Conservation (phyloP, 2,797 vertebrate species). For the Macroramphosus scolopax region DNA sequence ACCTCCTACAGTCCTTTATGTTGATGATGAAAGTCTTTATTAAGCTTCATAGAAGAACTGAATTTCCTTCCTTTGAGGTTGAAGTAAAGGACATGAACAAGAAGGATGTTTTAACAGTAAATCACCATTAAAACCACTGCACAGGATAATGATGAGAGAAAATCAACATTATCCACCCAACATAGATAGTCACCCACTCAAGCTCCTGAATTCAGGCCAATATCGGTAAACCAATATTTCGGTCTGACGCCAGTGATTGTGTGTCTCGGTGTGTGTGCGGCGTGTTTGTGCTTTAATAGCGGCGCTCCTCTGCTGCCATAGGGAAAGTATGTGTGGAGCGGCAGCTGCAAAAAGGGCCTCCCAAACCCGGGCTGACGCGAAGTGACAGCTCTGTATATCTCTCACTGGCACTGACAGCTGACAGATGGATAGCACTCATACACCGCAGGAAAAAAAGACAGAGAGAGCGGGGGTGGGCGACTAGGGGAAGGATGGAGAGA, state of each 20-base stretch:
- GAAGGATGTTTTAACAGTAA: too few species aligned
- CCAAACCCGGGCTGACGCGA: conserved; percentile 87
- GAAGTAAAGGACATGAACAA: too few species aligned
- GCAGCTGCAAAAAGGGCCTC: conserved; percentile 91
- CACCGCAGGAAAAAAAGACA: conserved; percentile 81
- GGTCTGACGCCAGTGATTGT: conserved; percentile 12
- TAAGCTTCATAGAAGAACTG: too few species aligned
- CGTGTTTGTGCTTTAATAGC: conserved; percentile 49
- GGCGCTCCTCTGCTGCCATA: conserved; percentile 78
- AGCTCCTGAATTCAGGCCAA: conserved; percentile 21
- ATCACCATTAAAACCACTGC: neutral
- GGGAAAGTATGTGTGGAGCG: conserved; percentile 82
- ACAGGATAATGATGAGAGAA: conserved; percentile 3
- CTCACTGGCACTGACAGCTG: conserved; percentile 96
- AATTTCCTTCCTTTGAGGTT: too few species aligned
- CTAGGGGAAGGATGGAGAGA: conserved; percentile 28
- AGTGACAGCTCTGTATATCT: conserved; percentile 95
- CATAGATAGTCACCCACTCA: neutral
- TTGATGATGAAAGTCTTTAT: too few species aligned
- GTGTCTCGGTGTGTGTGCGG: conserved; percentile 17
- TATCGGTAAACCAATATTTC: conserved; percentile 6
- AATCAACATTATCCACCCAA: conserved; percentile 1
- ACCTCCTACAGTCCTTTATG: conserved; percentile 7
- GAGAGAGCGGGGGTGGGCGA: conserved; percentile 21
- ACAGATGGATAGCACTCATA: conserved; percentile 99